Percentiles rank a stretch among this genome's conserved stretches.
Conservation (phyloP, 2,113 vertebrate genomes). For the Gallinago paraguaiae region DNA sequence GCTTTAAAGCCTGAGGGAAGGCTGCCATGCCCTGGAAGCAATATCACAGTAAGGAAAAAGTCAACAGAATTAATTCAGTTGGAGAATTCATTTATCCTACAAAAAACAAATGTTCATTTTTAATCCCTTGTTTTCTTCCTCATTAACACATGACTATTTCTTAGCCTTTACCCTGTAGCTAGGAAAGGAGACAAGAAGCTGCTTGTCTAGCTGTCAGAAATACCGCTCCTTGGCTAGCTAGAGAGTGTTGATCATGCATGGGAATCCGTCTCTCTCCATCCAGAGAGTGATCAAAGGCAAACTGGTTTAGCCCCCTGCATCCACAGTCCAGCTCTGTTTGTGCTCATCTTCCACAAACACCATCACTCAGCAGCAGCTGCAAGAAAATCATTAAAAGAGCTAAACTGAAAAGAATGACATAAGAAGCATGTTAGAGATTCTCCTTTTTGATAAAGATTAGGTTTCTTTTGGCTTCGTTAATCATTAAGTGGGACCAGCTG, state of each 20-base stretch:
- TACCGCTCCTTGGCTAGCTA: neutral
- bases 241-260: neutral
- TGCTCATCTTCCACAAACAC: neutral
- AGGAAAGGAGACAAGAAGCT: conserved; percentile 14
- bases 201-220: conserved; percentile 30
- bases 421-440: neutral
- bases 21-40: neutral
- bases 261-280: neutral
- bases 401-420: neutral
- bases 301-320: neutral
- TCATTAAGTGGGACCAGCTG: neutral
- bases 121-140: neutral
- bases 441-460: neutral
- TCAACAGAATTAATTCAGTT: neutral
- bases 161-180: neutral
- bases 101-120: neutral
- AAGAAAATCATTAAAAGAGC: neutral
- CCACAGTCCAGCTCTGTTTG: neutral
- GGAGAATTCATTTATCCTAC: neutral
- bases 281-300: conserved; percentile 20
- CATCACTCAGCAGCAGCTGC: neutral
- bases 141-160: neutral
- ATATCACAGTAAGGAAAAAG: neutral
- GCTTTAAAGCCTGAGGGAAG: neutral
- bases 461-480: neutral